phyloP scores from a whole-genome alignment of 92 coral and sea anemone species.

The Palythoa heliodiscus region DNA sequence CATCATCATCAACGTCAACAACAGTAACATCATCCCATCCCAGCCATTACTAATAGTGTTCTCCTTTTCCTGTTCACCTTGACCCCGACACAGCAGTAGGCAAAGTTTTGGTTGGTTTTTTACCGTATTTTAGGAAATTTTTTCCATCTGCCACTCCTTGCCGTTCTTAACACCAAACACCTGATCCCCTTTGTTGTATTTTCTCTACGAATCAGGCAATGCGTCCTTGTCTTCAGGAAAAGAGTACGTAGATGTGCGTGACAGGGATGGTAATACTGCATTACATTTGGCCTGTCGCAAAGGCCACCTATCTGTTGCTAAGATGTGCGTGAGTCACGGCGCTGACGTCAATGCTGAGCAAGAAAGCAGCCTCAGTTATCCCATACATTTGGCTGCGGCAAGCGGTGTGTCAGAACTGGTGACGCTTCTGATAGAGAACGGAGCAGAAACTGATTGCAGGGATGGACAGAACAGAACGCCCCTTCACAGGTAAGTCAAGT shows the following conservation, averaged over 20 bases:
- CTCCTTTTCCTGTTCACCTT: too few species aligned
- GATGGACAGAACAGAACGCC: conserved; percentile 68
- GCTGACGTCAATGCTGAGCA: conserved; percentile 67
- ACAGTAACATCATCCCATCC: too few species aligned
- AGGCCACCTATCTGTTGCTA: conserved; percentile 64
- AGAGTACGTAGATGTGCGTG: conserved; percentile 50
- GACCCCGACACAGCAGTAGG: too few species aligned
- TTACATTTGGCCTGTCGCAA: conserved; percentile 62
- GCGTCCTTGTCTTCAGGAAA: background rate
- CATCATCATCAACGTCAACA: too few species aligned
- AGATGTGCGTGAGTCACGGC: conserved; percentile 54
- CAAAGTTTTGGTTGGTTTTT: too few species aligned
- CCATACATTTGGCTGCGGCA: conserved; percentile 82
- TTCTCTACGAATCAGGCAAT: background rate
- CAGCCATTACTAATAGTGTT: too few species aligned
- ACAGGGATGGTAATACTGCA: conserved; percentile 63
- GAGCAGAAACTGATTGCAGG: conserved; percentile 57
- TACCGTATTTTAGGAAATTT: too few species aligned
- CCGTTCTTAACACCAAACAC: background rate
- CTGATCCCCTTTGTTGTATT: background rate
- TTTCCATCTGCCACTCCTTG: background rate
- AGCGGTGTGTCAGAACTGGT: conserved; percentile 69
- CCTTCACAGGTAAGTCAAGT: conserved; percentile 60
- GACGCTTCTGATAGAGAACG: conserved; percentile 55
- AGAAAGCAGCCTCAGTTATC: conserved; percentile 52